These are phyloP conservation scores for Propithecus perrieri DNA, from an alignment of 2,797 vertebrate species.

Conservation along the genomic window DNA sequence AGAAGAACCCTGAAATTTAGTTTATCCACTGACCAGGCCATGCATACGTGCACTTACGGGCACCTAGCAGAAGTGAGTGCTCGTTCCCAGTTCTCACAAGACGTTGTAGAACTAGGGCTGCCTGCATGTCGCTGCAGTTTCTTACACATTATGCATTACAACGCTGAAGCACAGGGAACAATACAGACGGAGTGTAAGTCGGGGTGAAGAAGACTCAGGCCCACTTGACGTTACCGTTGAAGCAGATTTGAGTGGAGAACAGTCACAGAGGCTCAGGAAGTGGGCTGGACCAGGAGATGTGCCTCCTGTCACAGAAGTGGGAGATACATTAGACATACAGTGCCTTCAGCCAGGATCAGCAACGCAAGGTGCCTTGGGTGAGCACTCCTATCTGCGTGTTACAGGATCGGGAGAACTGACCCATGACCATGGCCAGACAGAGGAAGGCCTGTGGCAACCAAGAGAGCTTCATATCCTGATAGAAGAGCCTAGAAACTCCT, in stretches of 20 bases:
- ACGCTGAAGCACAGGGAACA: background rate
- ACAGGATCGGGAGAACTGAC: background rate
- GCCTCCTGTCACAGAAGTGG: background rate
- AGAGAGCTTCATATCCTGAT: background rate
- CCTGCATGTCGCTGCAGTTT: background rate
- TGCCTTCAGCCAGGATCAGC: background rate
- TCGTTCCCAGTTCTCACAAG: background rate
- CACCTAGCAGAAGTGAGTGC: background rate
- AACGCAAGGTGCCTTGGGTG: background rate
- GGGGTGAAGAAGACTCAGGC: background rate
- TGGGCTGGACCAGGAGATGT: background rate
- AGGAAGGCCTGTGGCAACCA: background rate
- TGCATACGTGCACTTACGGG: background rate
- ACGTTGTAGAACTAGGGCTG: background rate
- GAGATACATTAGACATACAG: background rate
- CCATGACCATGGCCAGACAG: background rate
- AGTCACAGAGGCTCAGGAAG: background rate
- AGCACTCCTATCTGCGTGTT: background rate
- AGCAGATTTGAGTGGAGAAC: background rate
- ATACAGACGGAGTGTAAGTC: background rate
- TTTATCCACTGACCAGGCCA: background rate
- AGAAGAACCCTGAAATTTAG: background rate
- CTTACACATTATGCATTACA: background rate
- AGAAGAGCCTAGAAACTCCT: background rate
- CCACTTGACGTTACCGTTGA: background rate